Conservation (phyloP, 1,140 invertebrate species). For the Ceratitis capitata region DNA sequence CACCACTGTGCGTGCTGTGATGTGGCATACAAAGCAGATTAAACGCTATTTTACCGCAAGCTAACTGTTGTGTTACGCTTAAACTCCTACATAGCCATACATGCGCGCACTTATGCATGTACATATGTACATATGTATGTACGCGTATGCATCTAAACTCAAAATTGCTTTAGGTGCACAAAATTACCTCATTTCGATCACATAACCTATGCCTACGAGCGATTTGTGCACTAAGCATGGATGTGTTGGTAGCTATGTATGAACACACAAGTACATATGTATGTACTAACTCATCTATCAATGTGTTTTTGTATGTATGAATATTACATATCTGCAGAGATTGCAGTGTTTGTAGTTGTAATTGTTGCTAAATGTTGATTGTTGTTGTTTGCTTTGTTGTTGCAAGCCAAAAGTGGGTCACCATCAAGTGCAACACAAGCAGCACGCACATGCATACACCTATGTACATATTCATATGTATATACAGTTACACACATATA, state of each 20-base stretch:
- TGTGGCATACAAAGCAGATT: not conserved
- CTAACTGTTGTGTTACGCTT: not conserved
- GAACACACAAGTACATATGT: not conserved
- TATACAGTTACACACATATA: too few relatives aligned
- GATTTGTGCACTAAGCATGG: not conserved
- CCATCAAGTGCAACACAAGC: slow-evolving; percentile 21
- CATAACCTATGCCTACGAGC: not conserved
- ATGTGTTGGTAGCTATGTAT: too few relatives aligned
- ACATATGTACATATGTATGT: not conserved
- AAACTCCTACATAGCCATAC: not conserved
- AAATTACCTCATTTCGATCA: not conserved
- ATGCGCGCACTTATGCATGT: not conserved
- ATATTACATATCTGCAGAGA: not conserved
- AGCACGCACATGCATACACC: not conserved
- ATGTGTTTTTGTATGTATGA: not conserved
- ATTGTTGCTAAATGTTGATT: slow-evolving; percentile 11
- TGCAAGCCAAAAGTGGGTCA: slow-evolving; percentile 27
- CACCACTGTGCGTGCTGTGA: not conserved
- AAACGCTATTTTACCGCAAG: not conserved
- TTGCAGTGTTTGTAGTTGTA: not conserved
- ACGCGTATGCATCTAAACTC: not conserved
- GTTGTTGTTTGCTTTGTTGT: slow-evolving; percentile 28
- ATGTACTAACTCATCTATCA: not conserved
- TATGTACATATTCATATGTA: not conserved
- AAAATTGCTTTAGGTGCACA: not conserved